Evolutionary conservation across 2,113 vertebrate species (phyloP), one percentile per base, ranked within the genome.

Genomic region (Crotophaga sulcirostris): DNA sequence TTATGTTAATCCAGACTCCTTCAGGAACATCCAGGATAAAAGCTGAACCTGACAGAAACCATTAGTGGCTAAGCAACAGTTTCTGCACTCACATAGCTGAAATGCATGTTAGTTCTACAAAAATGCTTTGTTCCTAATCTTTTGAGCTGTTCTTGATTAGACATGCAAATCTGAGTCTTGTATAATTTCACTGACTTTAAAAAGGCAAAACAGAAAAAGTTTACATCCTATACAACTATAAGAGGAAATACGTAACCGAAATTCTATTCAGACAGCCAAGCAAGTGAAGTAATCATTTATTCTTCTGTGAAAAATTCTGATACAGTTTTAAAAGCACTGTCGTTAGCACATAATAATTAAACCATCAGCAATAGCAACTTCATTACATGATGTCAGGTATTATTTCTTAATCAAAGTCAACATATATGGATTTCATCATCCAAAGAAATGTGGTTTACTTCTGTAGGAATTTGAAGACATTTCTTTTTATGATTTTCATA

Each of bases 1-100:
- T 98, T 97, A 97, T 96, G 91, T 88, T 97, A 97, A 98, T 98
- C 90, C 85, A 94, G 89, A 95, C 95, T 97, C 95, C 95, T 97
- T 97, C 91, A 94, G 94, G 78, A 98, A 86, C 84, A 94, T 92
- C 84, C 86, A 88, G 91, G 94, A 97, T 96, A 96, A 98, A 97
- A 97, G 80, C 69, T 76, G 79, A 79, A 87, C 89, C 89, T 95
- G 93, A 96, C 94, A 97, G 89, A 95, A 96, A 58, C 82, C 68
- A 87, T 86, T 97, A 97, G 96, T 67, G 93, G 88, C 78, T 96
- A 92, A 97, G 92, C 90, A 91, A 94, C 87, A 93, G 58, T 79
- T 88, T 79, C 94, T 95, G 63, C 79, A 58, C 56, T 96, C 77
- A 36, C 44, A 24, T 80, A 70, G 63, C 95, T 93, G 80, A 93